Base-by-base conservation (phyloP, 2,797 vertebrate genomes). In the Eurystomus glaucurus region DNA sequence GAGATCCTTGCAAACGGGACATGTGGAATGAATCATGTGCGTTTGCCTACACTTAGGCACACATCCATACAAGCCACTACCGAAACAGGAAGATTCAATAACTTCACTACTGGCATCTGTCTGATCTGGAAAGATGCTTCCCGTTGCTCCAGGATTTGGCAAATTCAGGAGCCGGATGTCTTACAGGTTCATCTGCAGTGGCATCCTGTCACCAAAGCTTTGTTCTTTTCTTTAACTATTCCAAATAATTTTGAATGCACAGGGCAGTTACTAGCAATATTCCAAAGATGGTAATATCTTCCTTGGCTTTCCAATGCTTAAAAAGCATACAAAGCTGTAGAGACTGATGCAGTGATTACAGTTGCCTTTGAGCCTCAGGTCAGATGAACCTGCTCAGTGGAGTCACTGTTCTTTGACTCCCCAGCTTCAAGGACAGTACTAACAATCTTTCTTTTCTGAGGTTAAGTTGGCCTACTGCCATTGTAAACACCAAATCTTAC, bases 401-500 rank as follows among this genome's bases (percentile, higher is more conserved):
- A 96, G 91, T 69, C 81, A 31, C 71, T 83, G 86, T 75, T 94
- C 80, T 80, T 33, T 51, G 46, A 81, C 93, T 97, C 96, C 93
- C 95, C 90, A 91, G 86, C 96, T 96, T 97, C 98, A 97, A 98
- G 97, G 98, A 98, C 93, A 83, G 75, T 70, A 94, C 96, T 91
- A 93, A 89, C 86, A 96, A 87, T 97, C 96, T 97, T 98, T 98
- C 96, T 98, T 97, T 97, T 96, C 91, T 88, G 95, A 98, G 96
- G 97, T 86, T 97, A 98, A 95, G 65, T 85, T 98, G 98, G 98
- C 98, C 61, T 20, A 22, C 78, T 96, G 98, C 98, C 98, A 98
- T 65, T 89, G 93, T 97, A 97, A 98, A 98, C 94, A 98, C 90
- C 68, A 97, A 97, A 97, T 98, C 98, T 98, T 97, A 97, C 98